Evolutionary conservation across 2,888 invertebrate genomes (phyloP).

Genomic region (Uloborus plumipes): DNA sequence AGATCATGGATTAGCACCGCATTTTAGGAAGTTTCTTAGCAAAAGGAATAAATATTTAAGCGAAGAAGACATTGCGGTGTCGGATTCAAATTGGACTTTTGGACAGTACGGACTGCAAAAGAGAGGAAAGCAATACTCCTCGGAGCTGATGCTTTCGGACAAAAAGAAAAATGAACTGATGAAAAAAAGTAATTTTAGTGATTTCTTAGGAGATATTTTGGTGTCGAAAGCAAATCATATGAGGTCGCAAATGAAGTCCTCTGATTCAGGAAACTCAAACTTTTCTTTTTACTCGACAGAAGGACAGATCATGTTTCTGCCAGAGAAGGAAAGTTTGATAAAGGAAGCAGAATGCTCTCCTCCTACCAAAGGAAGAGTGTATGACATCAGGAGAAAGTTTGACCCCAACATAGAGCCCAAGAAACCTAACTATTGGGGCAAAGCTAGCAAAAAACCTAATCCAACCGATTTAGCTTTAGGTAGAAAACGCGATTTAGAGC

Average conservation of each 20-base stretch:
- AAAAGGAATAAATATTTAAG: conserved; percentile 41
- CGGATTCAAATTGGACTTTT: conserved; percentile 57
- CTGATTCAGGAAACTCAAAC: conserved; percentile 50
- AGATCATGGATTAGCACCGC: conserved; percentile 5
- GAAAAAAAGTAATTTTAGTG: conserved; percentile 34
- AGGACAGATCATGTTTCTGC: conserved; percentile 49
- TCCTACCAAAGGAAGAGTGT: conserved; percentile 45
- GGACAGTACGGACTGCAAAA: conserved; percentile 48
- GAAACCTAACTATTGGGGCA: background rate
- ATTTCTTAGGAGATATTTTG: conserved; percentile 50
- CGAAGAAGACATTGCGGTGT: conserved; percentile 41
- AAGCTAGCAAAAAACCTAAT: conserved; percentile 25
- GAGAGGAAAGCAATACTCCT: conserved; percentile 48
- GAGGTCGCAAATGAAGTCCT: conserved; percentile 46
- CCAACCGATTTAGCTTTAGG: conserved; percentile 19
- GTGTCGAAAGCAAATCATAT: conserved; percentile 39
- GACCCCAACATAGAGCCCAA: conserved; percentile 22
- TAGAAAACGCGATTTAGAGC: conserved; percentile 36
- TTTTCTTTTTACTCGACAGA: conserved; percentile 63
- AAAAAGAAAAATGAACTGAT: conserved; percentile 45
- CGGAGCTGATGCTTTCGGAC: conserved; percentile 46
- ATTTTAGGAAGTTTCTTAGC: conserved; percentile 37
- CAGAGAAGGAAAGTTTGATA: conserved; percentile 23
- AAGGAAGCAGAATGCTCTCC: conserved; percentile 31
- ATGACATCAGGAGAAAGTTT: conserved; percentile 30